Percentiles rank a stretch among this genome's conserved stretches.
Conservation (phyloP, 1,140 invertebrate species). For the Adelges cooleyi region DNA sequence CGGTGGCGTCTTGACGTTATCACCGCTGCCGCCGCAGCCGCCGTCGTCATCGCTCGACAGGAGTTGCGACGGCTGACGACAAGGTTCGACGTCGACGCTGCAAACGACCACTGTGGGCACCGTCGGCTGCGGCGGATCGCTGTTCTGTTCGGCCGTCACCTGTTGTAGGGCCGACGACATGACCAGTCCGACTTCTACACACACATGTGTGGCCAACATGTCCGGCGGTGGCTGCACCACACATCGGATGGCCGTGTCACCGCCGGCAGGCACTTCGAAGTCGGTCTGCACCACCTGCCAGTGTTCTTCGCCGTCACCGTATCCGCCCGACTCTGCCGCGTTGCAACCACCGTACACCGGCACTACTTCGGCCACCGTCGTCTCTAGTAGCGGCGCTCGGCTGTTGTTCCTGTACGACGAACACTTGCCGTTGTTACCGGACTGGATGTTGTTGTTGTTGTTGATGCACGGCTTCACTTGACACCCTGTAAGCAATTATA, state of each 20-base stretch:
- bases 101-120: slow-evolving; percentile 35
- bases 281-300: neutral
- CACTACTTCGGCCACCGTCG: neutral
- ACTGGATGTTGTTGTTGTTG: neutral
- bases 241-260: slow-evolving; percentile 10
- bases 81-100: slow-evolving; percentile 37
- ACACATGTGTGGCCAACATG: slow-evolving; percentile 34
- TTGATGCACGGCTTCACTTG: neutral
- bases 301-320: too few relatives aligned
- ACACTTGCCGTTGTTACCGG: neutral
- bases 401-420: neutral
- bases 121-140: neutral
- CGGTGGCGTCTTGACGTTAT: neutral
- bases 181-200: slow-evolving; percentile 35
- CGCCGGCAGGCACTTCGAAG: neutral
- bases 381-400: neutral
- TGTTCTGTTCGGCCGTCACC: slow-evolving; percentile 6
- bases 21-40: neutral
- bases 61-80: neutral
- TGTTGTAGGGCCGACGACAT: slow-evolving; percentile 23
- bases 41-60: neutral
- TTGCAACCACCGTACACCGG: too few relatives aligned
- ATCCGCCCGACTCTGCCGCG: neutral
- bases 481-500: neutral
- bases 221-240: slow-evolving; percentile 30